Conservation (phyloP, 64 coral and sea anemone genomes). For the Acropora tenuis region DNA sequence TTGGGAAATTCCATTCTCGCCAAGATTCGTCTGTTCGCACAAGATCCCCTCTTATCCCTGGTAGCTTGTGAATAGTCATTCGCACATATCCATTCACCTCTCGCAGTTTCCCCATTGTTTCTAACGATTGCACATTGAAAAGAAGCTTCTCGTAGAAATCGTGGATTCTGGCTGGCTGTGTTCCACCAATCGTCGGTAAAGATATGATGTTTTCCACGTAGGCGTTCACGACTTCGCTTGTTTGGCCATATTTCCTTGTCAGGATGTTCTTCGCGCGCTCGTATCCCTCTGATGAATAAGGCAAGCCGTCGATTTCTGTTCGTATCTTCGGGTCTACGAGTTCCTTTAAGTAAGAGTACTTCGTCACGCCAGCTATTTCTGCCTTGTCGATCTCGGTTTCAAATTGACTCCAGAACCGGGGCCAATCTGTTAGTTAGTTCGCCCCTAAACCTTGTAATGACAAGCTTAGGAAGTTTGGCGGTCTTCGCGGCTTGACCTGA, state of each 20-base stretch:
- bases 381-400: conserved; percentile 27
- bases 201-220: conserved; percentile 45
- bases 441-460: conserved; percentile 18
- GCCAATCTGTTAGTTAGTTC: conserved; percentile 12
- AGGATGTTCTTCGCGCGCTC: conserved; percentile 43
- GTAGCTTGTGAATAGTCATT: not conserved
- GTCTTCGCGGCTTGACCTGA: not conserved
- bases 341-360: conserved; percentile 55
- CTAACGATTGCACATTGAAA: conserved; percentile 47
- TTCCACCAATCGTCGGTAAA: conserved; percentile 30
- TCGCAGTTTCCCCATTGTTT: conserved; percentile 54
- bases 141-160: conserved; percentile 53
- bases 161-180: conserved; percentile 34
- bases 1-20: conserved; percentile 29
- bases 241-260: conserved; percentile 41
- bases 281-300: conserved; percentile 44
- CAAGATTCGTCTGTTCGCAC: conserved; percentile 51
- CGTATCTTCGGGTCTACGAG: conserved; percentile 14
- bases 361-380: conserved; percentile 39
- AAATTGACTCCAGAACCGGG: conserved; percentile 56
- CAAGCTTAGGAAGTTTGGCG: conserved; percentile 26
- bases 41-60: conserved; percentile 29
- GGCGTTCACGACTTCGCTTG: conserved; percentile 40
- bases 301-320: conserved; percentile 50
- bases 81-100: conserved; percentile 51